Evolutionary conservation across 2,113 vertebrate species (phyloP), one percentile per base, ranked within the genome.

Genomic region (Corvus cornix): DNA sequence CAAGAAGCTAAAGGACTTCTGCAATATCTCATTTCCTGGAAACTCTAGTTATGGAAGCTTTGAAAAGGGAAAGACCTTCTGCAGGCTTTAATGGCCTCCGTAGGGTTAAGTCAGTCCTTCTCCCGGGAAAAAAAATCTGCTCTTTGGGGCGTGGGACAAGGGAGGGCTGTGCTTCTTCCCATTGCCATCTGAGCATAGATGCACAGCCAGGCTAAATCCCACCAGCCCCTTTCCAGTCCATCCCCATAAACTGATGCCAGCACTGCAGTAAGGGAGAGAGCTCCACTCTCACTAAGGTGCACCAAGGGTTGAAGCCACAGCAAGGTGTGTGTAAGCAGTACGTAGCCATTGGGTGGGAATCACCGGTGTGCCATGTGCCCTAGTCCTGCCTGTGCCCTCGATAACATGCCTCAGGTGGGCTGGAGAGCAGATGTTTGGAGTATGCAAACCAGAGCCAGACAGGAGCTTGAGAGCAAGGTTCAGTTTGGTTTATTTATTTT

Each of bases 281-380:
- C 13, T 22, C 13, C 39, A 6, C 8, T 35, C 33, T 39, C 59
- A 11, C 16, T 8, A 7, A 26, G 51, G 48, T 41, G 64, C 22
- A 30, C 19, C 0, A 0, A 13, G 33, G 39, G n/a, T 9, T 52
- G 37, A 49, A 73, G 49, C 35, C 56, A 17, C 7, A 30, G 16
- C 3, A 0, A 68, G 44, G 23, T 68, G 14, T 67, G 16, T 35
- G 7, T 46, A 58, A 86, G 46, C 28, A 33, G 37, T 23, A 10
- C 0, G 0, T 13, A 41, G 53, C 39, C 44, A 13, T 17, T 41
- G 28, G 24, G 27, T n/a, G 48, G 39, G 44, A 56, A 41, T 63
- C 44, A 28, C 39, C 35, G 27, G 13, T 75, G 64, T 62, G 55
- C 37, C 9, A 1, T 2, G 1, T 80, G 43, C 46, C 19, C 37